phyloP scores from a whole-genome alignment of 2,113 vertebrate genomes.

The Hippocampus barbouri region DNA sequence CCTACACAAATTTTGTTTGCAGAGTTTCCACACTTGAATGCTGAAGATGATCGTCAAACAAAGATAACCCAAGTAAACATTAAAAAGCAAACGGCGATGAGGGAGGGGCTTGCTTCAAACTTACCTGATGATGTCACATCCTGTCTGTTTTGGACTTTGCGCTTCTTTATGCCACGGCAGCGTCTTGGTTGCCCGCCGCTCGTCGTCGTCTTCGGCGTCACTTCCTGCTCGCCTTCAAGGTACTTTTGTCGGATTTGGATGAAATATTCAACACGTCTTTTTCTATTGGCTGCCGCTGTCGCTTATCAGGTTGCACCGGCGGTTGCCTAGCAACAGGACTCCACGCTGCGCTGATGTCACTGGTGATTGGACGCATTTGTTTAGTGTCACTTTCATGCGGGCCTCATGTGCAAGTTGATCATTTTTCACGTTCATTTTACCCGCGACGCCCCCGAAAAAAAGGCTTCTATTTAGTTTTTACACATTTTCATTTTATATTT shows the following conservation, averaged over 20 bases:
- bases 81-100: not conserved
- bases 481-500: no score
- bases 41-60: no score
- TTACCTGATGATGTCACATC: not conserved
- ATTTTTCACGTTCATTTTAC: no score
- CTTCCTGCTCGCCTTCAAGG: not conserved
- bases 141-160: not conserved
- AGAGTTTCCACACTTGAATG: no score
- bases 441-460: no score
- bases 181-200: not conserved
- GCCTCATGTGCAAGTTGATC: no score
- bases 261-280: not conserved
- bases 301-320: slow-evolving; percentile 34
- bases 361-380: not conserved
- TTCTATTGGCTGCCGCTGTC: slow-evolving; percentile 15
- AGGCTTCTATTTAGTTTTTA: no score
- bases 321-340: slow-evolving; percentile 27
- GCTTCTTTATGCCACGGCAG: not conserved
- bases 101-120: not conserved
- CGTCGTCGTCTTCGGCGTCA: not conserved
- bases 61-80: no score
- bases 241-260: not conserved
- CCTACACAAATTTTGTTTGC: no score
- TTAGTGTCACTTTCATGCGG: no score
- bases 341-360: not conserved